Evolutionary conservation across 2,113 vertebrate genomes (phyloP), one percentile per base, ranked within the genome.

Genomic region (Rhadina sibilatrix): DNA sequence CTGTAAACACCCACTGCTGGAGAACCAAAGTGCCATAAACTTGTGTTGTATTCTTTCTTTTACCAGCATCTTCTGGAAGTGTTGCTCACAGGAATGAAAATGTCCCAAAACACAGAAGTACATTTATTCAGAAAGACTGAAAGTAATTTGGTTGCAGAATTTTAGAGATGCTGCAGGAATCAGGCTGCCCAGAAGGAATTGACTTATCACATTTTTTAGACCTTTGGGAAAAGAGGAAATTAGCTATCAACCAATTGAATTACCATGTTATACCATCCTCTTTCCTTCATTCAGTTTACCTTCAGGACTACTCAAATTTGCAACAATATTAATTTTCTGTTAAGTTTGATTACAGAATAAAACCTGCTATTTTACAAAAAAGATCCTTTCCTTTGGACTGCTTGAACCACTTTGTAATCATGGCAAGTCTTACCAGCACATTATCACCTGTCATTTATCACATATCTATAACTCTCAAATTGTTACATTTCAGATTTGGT

Each of bases 91-190:
- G 83, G 77, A 94, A 79, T 64, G 44, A 84, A 89, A 89, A 82
- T 42, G 18, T 95, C 80, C 74, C 83, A 81, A 90, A 93, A 56
- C 61, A 82, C 91, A 77, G 66, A 96, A 86, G 38, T 65, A 72
- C 35, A 75, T 94, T 94, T 83, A 72, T 80, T 94, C 40, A 90
- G 81, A 95, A 85, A 69, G 31, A 87, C 77, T 87, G 63, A 38
- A 87, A 90, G 38, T 56, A 76, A 80, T 91, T 91, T 52, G 6
- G 28, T 37, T 74, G 42, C 82, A 91, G 65, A 89, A 84, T 84
- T 92, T 93, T 40, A 79, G 53, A 85, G 47, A 69, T 66, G 75
- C 30, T 93, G 35, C 40, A 69, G 49, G 49, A 94, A 80, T 82
- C 65, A 64, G 57, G 37, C 28, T 87, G 7, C 61, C 50, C 54